Percentiles rank a stretch among this genome's conserved stretches.
These are phyloP conservation scores for Bubalus kerabau DNA, from an alignment of 2,113 vertebrate species.

Conservation along the genomic window DNA sequence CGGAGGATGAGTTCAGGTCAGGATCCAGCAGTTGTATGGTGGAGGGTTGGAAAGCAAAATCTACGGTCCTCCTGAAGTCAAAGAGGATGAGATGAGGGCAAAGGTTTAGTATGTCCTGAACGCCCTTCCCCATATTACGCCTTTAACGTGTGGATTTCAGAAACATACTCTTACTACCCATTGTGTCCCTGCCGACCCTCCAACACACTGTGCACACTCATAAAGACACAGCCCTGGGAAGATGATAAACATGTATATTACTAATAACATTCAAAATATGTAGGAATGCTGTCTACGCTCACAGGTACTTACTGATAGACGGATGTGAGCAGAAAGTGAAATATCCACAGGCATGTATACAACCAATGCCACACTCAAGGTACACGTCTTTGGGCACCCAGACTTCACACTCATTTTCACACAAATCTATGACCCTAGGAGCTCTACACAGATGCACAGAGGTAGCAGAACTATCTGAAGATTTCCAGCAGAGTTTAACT, in stretches of 20 bases:
- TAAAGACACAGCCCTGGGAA: not conserved
- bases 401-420: not conserved
- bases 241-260: not conserved
- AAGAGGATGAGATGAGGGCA: not conserved
- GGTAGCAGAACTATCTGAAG: not conserved
- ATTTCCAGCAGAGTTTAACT: not conserved
- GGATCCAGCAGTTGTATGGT: not conserved
- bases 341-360: not conserved
- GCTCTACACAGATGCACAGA: not conserved
- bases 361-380: not conserved
- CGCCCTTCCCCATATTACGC: not conserved
- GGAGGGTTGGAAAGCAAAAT: not conserved
- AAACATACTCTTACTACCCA: not conserved
- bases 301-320: not conserved
- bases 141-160: not conserved
- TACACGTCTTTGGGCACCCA: not conserved
- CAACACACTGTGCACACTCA: not conserved
- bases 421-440: not conserved
- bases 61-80: not conserved
- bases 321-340: not conserved
- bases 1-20: not conserved
- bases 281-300: not conserved
- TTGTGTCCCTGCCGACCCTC: not conserved
- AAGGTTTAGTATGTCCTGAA: not conserved
- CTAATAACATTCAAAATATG: not conserved